These are phyloP conservation scores for Chamaetylas fuelleborni DNA, from an alignment of 2,113 vertebrate genomes.

Conservation along the genomic window DNA sequence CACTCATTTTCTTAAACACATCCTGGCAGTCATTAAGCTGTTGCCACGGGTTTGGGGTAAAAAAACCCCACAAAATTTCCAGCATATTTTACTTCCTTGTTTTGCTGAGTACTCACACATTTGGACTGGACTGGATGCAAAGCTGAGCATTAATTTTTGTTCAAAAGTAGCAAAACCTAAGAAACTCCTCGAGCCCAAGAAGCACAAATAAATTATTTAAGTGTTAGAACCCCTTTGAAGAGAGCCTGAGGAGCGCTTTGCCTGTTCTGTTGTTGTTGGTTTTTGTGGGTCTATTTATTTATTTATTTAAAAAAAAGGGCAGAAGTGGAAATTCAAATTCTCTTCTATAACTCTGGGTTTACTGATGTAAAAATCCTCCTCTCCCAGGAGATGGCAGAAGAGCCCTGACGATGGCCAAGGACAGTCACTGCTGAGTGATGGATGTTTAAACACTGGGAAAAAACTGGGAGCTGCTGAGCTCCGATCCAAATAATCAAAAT, in stretches of 20 bases:
- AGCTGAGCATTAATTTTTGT: not conserved
- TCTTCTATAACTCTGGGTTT: not conserved
- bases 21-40: not conserved
- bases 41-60: not conserved
- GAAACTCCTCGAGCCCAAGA: not conserved
- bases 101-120: not conserved
- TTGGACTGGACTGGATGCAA: not conserved
- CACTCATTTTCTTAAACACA: not conserved
- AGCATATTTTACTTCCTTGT: not conserved
- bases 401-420: not conserved
- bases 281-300: not conserved
- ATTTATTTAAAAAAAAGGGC: not conserved
- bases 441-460: not conserved
- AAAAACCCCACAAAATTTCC: not conserved
- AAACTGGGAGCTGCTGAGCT: not conserved
- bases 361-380: not conserved
- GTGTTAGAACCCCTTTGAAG: not conserved
- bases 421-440: fast-evolving
- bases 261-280: not conserved
- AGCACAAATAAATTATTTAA: not conserved
- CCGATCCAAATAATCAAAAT: not conserved
- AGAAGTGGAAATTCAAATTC: not conserved
- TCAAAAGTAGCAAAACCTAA: not conserved
- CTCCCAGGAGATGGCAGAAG: slow-evolving; percentile 47
- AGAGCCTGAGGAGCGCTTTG: not conserved